Conservation (phyloP, 1,140 invertebrate genomes). For the Zaprionus ornatus region DNA sequence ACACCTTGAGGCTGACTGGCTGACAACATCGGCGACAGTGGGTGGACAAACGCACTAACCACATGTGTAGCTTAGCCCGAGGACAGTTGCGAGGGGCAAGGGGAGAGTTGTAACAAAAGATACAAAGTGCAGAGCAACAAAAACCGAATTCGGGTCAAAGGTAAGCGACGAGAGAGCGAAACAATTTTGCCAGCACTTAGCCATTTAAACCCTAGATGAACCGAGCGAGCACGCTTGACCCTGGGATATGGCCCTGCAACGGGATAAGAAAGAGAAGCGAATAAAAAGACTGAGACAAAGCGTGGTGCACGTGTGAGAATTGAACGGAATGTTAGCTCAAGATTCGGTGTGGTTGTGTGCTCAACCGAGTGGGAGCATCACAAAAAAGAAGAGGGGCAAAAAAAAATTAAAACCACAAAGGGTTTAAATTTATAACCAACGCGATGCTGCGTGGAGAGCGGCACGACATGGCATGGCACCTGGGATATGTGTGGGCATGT, state of each 20-base stretch:
- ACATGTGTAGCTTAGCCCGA: conserved; percentile 72
- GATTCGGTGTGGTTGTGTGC: conserved; percentile 51
- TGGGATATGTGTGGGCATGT: conserved; percentile 41
- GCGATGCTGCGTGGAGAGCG: conserved; percentile 44
- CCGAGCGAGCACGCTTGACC: conserved; percentile 76
- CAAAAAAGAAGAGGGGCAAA: conserved; percentile 29
- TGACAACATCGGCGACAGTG: conserved; percentile 45
- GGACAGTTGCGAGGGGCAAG: background rate
- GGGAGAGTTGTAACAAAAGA: conserved; percentile 9
- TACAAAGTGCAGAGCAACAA: conserved; percentile 33
- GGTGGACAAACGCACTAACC: conserved; percentile 60
- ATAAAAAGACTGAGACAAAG: conserved; percentile 38
- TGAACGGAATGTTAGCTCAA: conserved; percentile 55
- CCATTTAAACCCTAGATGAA: conserved; percentile 79
- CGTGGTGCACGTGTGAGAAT: conserved; percentile 57
- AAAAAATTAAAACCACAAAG: conserved; percentile 70
- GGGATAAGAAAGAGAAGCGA: conserved; percentile 24
- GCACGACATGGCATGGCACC: conserved; percentile 11
- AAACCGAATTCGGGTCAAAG: conserved; percentile 47
- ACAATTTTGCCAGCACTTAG: conserved; percentile 79
- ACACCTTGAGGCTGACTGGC: conserved; percentile 62
- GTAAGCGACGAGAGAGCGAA: conserved; percentile 67
- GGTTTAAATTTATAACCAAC: conserved; percentile 74
- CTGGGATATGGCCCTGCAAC: conserved; percentile 15
- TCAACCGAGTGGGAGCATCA: background rate